Conservation (phyloP, 2,888 invertebrate species). For the Calliphora vomitoria region DNA sequence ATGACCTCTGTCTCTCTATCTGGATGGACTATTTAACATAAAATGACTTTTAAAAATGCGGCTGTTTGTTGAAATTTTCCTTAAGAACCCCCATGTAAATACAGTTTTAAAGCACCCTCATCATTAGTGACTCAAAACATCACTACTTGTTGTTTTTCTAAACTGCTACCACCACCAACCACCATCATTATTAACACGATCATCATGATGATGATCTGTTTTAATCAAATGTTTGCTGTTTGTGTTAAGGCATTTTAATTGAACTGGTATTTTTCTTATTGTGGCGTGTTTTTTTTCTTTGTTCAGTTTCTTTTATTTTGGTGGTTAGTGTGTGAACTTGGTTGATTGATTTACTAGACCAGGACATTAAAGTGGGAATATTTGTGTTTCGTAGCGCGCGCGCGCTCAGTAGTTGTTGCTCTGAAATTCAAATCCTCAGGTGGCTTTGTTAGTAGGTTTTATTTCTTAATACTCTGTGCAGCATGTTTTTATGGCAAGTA, state of each 20-base stretch:
- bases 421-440: constrained; percentile 68
- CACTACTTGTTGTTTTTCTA: constrained; percentile 65
- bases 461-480: constrained; percentile 14
- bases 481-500: constrained; percentile 17
- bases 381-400: constrained; percentile 62
- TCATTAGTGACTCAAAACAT: constrained; percentile 58
- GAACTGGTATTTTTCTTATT: constrained; percentile 77
- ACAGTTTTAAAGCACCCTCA: constrained; percentile 61
- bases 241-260: constrained; percentile 80
- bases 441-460: constrained; percentile 57
- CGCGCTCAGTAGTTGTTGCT: constrained; percentile 63
- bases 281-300: neutral
- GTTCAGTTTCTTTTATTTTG: constrained; percentile 27
- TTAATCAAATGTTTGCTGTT: constrained; percentile 50
- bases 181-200: constrained; percentile 33
- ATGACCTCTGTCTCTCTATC: constrained; percentile 60
- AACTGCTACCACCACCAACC: constrained; percentile 57
- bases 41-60: constrained; percentile 76
- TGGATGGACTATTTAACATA: constrained; percentile 59
- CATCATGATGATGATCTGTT: constrained; percentile 60
- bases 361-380: constrained; percentile 55
- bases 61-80: constrained; percentile 71
- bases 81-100: constrained; percentile 66
- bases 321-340: constrained; percentile 74
- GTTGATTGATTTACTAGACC: constrained; percentile 81